Conservation (phyloP, 2,113 vertebrate species). For the Tympanuchus pallidicinctus region DNA sequence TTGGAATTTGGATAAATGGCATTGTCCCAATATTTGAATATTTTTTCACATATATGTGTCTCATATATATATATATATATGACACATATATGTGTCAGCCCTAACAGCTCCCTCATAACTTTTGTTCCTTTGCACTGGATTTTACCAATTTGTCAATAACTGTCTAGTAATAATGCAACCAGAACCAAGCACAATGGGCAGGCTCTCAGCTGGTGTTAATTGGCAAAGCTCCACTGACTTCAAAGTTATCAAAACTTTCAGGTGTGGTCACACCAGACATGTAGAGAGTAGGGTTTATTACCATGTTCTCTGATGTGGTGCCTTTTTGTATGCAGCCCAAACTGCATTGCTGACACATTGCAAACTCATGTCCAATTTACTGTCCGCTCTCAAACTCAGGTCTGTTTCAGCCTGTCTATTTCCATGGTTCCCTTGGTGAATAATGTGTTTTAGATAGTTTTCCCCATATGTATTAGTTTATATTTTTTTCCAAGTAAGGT, state of each 20-base stretch:
- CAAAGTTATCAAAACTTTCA: constrained; percentile 30
- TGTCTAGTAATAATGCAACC: fast-evolving
- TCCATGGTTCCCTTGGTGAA: neutral
- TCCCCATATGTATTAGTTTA: neutral
- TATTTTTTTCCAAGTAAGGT: neutral
- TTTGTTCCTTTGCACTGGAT: neutral
- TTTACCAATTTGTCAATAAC: neutral
- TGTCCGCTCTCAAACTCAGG: neutral
- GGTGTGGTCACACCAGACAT: constrained; percentile 13
- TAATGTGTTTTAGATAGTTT: neutral
- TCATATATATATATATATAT: neutral
- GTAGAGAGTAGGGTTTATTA: neutral
- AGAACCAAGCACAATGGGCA: neutral
- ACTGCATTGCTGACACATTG: neutral
- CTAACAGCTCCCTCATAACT: neutral
- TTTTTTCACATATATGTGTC: neutral
- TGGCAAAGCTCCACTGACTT: constrained; percentile 31
- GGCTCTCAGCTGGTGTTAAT: neutral
- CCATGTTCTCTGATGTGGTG: constrained; percentile 36
- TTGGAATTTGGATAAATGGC: neutral
- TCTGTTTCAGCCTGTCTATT: constrained; percentile 1
- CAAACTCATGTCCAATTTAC: constrained; percentile 21
- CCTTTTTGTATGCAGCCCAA: neutral
- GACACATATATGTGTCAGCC: neutral
- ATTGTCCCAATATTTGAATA: neutral